phyloP scores from a whole-genome alignment of 2,888 invertebrate genomes.

The Heteropelma amictum region DNA sequence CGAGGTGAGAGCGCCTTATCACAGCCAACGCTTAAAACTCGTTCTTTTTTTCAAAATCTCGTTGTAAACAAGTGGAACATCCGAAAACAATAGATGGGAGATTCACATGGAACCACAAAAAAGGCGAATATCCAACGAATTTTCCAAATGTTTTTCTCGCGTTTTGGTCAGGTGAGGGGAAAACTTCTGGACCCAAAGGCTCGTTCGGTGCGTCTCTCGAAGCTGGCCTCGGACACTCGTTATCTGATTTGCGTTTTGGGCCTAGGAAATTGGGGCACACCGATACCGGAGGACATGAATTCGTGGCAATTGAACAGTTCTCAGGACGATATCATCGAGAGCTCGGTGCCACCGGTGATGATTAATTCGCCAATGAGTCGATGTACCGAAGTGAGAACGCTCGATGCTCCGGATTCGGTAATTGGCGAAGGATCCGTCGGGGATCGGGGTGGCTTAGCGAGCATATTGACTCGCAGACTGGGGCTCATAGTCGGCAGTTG shows the following conservation, averaged over 20 bases:
- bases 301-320: slow-evolving; percentile 72
- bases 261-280: slow-evolving; percentile 85
- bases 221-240: slow-evolving; percentile 87
- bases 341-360: slow-evolving; percentile 81
- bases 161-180: slow-evolving; percentile 85
- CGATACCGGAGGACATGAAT: slow-evolving; percentile 77
- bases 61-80: too few species aligned
- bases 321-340: slow-evolving; percentile 83
- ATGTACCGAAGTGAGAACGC: slow-evolving; percentile 87
- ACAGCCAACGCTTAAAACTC: too few species aligned
- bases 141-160: too few species aligned
- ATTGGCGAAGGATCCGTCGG: slow-evolving; percentile 81
- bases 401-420: slow-evolving; percentile 85
- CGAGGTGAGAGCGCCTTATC: slow-evolving; percentile 79
- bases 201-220: slow-evolving; percentile 86
- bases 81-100: too few species aligned
- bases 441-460: slow-evolving; percentile 85
- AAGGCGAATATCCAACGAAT: too few species aligned
- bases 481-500: slow-evolving; percentile 93
- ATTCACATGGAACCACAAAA: neutral
- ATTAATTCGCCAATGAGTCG: slow-evolving; percentile 87
- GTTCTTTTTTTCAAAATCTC: too few species aligned
- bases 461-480: slow-evolving; percentile 88
- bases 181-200: slow-evolving; percentile 87
- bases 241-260: slow-evolving; percentile 93